Percentiles rank a stretch among this genome's conserved stretches.
These are phyloP conservation scores for Eudemis profundana DNA, from an alignment of 2,888 invertebrate species.

Conservation along the genomic window DNA sequence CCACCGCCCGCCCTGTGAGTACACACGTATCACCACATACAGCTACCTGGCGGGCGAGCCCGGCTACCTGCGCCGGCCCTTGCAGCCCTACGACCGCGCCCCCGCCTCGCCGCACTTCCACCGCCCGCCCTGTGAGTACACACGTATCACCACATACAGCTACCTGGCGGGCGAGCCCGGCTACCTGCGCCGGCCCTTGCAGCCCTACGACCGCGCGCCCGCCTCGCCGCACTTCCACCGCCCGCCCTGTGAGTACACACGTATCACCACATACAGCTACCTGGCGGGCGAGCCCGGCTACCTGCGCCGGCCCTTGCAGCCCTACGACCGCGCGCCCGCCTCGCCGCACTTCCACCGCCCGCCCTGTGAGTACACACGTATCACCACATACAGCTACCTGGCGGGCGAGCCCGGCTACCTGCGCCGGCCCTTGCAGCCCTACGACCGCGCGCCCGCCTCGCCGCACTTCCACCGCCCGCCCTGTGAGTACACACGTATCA, in stretches of 20 bases:
- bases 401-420: slow-evolving; percentile 96
- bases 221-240: slow-evolving; percentile 98
- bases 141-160: slow-evolving; percentile 89
- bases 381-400: slow-evolving; percentile 98
- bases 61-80: slow-evolving; percentile 94
- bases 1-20: too few species aligned
- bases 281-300: too few species aligned
- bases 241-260: too few species aligned
- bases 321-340: slow-evolving; percentile 95
- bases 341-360: slow-evolving; percentile 97
- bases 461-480: slow-evolving; percentile 98
- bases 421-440: slow-evolving; percentile 95
- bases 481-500: slow-evolving; percentile 88
- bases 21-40: slow-evolving; percentile 96
- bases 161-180: too few species aligned
- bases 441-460: too few species aligned
- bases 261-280: too few species aligned
- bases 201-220: slow-evolving; percentile 96
- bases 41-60: slow-evolving; percentile 97
- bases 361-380: too few species aligned
- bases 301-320: slow-evolving; percentile 95
- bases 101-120: slow-evolving; percentile 98
- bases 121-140: slow-evolving; percentile 92
- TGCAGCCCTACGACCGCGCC: slow-evolving; percentile 97
- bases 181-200: slow-evolving; percentile 95